These are phyloP conservation scores for Rhizomys pruinosus DNA, from an alignment of 2,113 vertebrate species.

Conservation along the genomic window DNA sequence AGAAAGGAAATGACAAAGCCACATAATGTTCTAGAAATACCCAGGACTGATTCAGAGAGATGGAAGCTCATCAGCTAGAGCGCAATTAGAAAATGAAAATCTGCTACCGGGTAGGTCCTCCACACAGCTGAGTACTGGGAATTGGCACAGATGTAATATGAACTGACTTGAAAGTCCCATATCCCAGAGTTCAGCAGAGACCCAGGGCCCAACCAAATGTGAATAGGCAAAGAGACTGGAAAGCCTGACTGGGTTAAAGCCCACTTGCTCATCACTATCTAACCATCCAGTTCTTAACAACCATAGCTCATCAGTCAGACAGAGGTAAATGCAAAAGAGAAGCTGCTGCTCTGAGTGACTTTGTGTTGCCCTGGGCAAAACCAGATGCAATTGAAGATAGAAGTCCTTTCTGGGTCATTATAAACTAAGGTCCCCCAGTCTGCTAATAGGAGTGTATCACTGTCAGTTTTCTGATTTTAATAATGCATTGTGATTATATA, in stretches of 20 bases:
- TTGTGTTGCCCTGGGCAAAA: conserved; percentile 26
- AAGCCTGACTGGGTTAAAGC: neutral
- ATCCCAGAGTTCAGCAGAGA: conserved; percentile 46
- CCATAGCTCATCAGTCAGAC: conserved; percentile 15
- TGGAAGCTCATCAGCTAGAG: neutral
- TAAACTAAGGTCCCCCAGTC: conserved; percentile 14
- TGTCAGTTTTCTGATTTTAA: conserved; percentile 22
- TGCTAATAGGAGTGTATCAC: neutral
- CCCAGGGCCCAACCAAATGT: neutral
- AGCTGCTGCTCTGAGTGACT: neutral
- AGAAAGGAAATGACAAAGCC: conserved; percentile 56
- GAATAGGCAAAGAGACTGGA: neutral
- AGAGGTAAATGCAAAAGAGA: conserved; percentile 18
- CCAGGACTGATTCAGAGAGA: conserved; percentile 11
- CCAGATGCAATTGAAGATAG: neutral
- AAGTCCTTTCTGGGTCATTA: neutral
- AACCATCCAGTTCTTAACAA: neutral
- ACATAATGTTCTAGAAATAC: conserved; percentile 45
- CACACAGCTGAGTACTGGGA: neutral
- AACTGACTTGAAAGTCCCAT: conserved; percentile 13
- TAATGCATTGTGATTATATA: conserved; percentile 12
- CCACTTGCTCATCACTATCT: neutral
- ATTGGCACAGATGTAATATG: neutral
- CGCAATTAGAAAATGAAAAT: neutral
- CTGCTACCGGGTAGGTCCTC: neutral